A percentile compares a stretch with the other conserved stretches of the same genome.
phyloP scores from a whole-genome alignment of 2,113 vertebrate genomes.

The Prolemur simus region DNA sequence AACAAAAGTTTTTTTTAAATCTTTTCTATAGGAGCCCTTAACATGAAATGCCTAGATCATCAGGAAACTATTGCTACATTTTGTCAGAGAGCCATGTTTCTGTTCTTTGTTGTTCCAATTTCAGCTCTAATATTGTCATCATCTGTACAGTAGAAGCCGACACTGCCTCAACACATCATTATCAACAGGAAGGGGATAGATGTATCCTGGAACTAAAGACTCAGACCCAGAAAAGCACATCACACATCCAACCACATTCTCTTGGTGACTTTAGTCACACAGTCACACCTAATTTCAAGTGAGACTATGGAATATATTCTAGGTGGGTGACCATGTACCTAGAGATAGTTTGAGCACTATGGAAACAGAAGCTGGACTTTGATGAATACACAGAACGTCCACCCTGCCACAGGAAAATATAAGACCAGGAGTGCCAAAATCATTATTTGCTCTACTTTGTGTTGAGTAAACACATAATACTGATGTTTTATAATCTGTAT shows the following conservation, averaged over 20 bases:
- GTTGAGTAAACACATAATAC: neutral
- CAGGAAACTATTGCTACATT: neutral
- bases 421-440: neutral
- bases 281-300: neutral
- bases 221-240: neutral
- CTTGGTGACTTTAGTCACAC: neutral
- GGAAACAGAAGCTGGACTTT: neutral
- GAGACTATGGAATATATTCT: neutral
- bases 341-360: neutral
- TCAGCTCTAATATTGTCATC: neutral
- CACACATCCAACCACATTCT: neutral
- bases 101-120: neutral
- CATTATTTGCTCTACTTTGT: neutral
- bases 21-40: neutral
- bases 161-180: neutral
- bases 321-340: neutral
- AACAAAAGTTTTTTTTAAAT: neutral
- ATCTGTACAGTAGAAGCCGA: neutral
- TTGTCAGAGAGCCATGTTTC: neutral
- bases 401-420: neutral
- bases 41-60: neutral
- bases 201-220: neutral
- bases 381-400: neutral
- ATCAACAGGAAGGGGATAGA: fast-evolving
- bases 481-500: neutral